Percentiles rank a stretch among this genome's conserved stretches.
phyloP scores from a whole-genome alignment of 1,140 invertebrate genomes.

The Spodoptera frugiperda region DNA sequence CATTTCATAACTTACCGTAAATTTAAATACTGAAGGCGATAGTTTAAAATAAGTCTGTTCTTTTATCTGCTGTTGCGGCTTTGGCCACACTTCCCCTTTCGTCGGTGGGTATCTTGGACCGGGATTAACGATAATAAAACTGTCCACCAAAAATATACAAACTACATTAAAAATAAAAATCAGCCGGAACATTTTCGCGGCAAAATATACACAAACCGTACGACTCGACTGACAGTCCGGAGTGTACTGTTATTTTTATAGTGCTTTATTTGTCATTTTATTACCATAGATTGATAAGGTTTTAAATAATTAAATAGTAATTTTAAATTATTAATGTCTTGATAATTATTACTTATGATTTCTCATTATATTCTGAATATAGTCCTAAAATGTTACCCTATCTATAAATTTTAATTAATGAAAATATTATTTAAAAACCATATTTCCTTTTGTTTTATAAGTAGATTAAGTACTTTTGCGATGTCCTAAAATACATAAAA shows the following conservation, averaged over 20 bases:
- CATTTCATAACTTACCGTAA: constrained; percentile 72
- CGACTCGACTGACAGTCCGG: constrained; percentile 30
- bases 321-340: no score
- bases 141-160: constrained; percentile 49
- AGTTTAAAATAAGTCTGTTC: constrained; percentile 65
- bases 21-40: constrained; percentile 73
- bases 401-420: no score
- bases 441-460: no score
- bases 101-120: constrained; percentile 79
- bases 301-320: no score
- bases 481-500: no score
- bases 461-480: no score
- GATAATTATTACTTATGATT: no score
- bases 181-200: constrained; percentile 54
- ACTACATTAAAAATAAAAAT: constrained; percentile 53
- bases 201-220: neutral
- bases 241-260: constrained; percentile 28
- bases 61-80: constrained; percentile 79
- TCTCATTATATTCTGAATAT: no score
- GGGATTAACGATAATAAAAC: constrained; percentile 66
- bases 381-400: no score
- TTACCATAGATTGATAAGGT: constrained; percentile 17
- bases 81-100: constrained; percentile 87
- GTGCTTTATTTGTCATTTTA: constrained; percentile 12
- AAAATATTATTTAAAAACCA: no score